phyloP scores from a whole-genome alignment of 2,113 vertebrate genomes.

The Melierax canorus region DNA sequence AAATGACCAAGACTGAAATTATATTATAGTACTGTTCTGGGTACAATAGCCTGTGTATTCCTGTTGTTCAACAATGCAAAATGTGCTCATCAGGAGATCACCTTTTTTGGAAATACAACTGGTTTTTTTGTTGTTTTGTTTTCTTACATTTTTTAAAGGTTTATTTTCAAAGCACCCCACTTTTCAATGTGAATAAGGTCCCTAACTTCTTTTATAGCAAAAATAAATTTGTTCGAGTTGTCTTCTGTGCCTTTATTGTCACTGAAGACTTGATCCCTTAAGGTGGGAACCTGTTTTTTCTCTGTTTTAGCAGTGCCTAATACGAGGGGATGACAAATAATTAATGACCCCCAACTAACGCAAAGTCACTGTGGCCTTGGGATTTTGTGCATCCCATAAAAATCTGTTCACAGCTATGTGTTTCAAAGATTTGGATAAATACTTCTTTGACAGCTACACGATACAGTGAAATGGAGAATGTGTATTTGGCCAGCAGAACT shows the following conservation, averaged over 20 bases:
- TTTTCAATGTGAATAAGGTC: neutral
- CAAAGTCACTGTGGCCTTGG: conserved; percentile 19
- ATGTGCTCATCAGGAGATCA: neutral
- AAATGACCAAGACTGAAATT: neutral
- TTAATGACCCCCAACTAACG: neutral
- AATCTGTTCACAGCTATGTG: neutral
- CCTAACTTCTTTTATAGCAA: neutral
- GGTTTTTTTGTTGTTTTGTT: neutral
- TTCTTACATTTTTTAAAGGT: neutral
- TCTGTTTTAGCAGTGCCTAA: neutral
- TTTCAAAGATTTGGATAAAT: conserved; percentile 24
- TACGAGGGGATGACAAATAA: neutral
- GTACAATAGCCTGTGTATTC: neutral
- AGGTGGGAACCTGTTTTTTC: neutral
- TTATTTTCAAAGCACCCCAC: neutral
- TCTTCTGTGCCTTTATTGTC: neutral
- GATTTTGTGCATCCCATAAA: conserved; percentile 37
- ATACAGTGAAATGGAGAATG: conserved; percentile 2
- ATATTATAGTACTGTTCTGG: neutral
- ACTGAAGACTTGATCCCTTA: neutral
- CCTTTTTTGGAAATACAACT: neutral
- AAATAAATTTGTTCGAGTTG: neutral
- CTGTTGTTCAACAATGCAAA: neutral
- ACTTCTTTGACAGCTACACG: neutral
- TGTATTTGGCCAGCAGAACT: conserved; percentile 35